Evolutionary conservation across 2,888 invertebrate species (phyloP), one percentile per base, ranked within the genome.

Genomic region (Hybos culiciformis): DNA sequence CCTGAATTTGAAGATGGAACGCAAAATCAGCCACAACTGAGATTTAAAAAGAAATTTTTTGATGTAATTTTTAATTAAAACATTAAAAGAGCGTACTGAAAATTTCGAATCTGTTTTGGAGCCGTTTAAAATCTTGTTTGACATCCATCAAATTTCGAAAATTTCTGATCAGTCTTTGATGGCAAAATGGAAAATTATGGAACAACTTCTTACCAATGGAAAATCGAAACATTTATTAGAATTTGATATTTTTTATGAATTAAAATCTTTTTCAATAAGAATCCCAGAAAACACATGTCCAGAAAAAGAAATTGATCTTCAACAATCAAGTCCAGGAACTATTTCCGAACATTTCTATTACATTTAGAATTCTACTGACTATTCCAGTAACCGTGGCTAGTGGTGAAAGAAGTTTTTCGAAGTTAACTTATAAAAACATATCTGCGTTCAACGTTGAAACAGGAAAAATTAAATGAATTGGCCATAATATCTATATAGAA

Each of bases 361-460:
- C 29, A 18, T 39, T 39, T 20, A 18, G 31, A 29, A 39, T 39
- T n/a, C 19, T 29, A 11, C 14, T 39, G 8, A 31, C 29, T 18
- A 31, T 39, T 19, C 39, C 39, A 18, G 39, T 29, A 31, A 39
- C 31, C 5, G 39, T 39, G 11, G 31, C 29, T 29, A 39, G 39
- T 39, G 39, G 39, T 18, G 39, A 31, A 14, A 15, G 29, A 19
- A 39, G 29, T 39, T 29, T 39, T 39, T 39, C 39, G 6, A 29
- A 39, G 12, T 31, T 31, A 15, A n/a, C 31, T 39, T 8, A 39
- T 39, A 39, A 39, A 39, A 39, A 39, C 39, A 9, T 31, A 39
- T 39, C 19, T 39, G 18, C 39, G 39, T 19, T 39, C 29, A n/a
- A 39, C 18, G 31, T 5, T 26, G 26, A 3, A 6, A 5, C 26